Evolutionary conservation across 2,888 invertebrate species (phyloP).

Genomic region (Drosophila demipolita): DNA sequence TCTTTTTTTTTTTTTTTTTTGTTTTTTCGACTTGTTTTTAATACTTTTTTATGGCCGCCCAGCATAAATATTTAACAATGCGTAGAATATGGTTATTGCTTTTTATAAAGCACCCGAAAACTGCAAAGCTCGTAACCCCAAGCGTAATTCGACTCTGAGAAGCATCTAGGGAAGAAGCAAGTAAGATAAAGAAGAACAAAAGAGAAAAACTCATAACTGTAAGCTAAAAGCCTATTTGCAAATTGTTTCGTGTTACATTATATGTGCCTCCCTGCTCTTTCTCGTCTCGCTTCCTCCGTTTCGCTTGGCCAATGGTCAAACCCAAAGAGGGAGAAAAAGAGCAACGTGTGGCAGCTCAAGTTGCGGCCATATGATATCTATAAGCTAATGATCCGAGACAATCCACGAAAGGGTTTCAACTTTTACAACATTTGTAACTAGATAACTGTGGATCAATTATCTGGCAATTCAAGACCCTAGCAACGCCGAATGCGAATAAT

Average conservation of each 20-base stretch:
- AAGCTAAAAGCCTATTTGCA: constrained; percentile 70
- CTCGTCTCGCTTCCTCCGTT: neutral
- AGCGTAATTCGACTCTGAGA: constrained; percentile 8
- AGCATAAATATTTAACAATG: constrained; percentile 64
- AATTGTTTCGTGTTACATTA: constrained; percentile 69
- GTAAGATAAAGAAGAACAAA: constrained; percentile 2
- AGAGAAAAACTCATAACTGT: constrained; percentile 34
- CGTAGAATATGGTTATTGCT: constrained; percentile 61
- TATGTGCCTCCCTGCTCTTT: neutral
- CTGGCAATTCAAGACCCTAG: neutral
- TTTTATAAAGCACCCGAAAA: constrained; percentile 37
- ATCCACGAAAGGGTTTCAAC: neutral
- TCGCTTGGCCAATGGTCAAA: constrained; percentile 46
- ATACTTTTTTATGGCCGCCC: constrained; percentile 51
- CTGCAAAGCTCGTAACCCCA: constrained; percentile 3
- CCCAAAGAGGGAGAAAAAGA: neutral
- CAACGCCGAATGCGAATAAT: neutral
- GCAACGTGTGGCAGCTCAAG: constrained; percentile 4
- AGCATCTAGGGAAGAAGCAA: neutral
- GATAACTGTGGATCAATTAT: neutral
- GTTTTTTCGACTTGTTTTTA: constrained; percentile 31
- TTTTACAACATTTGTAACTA: neutral
- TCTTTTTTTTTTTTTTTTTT: constrained; percentile 1
- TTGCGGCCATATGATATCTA: constrained; percentile 14
- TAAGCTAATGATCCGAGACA: constrained; percentile 9